Percentiles rank a stretch among this genome's conserved stretches.
These are phyloP conservation scores for Synchiropus splendidus DNA, from an alignment of 2,113 vertebrate genomes.

Conservation along the genomic window DNA sequence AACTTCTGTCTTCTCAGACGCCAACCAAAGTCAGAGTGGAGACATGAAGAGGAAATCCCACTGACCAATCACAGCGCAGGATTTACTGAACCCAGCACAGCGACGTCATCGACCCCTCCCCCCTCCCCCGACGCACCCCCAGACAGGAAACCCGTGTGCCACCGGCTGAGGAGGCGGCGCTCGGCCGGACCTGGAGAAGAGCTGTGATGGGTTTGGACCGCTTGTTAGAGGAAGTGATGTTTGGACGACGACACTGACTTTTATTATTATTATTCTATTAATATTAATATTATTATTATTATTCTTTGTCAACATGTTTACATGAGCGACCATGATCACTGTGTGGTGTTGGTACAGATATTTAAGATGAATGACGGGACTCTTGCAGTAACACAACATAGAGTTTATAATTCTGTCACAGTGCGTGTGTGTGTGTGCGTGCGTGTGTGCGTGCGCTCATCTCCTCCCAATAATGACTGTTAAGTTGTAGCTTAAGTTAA, in stretches of 20 bases:
- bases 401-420: constrained; percentile 45
- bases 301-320: constrained; percentile 76
- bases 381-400: constrained; percentile 32
- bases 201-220: too few species aligned
- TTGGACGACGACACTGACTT: constrained; percentile 16
- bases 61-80: constrained; percentile 69
- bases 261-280: constrained; percentile 29
- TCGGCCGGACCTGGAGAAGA: too few species aligned
- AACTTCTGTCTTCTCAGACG: constrained; percentile 70
- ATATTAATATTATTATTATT: too few species aligned
- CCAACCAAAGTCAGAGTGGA: constrained; percentile 95
- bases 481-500: constrained; percentile 69
- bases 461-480: constrained; percentile 66
- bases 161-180: too few species aligned
- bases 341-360: too few species aligned
- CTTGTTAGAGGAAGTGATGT: too few species aligned
- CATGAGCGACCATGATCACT: constrained; percentile 75
- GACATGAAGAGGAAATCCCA: constrained; percentile 90
- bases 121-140: too few species aligned
- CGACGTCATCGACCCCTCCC: constrained; percentile 12
- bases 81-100: constrained; percentile 6
- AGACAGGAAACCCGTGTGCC: too few species aligned
- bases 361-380: constrained; percentile 46
- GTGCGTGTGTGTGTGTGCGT: constrained; percentile 36
- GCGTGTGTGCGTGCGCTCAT: constrained; percentile 45